Percentiles rank a stretch among this genome's conserved stretches.
phyloP scores from a whole-genome alignment of 2,113 vertebrate species.

The Amazona guildingii region DNA sequence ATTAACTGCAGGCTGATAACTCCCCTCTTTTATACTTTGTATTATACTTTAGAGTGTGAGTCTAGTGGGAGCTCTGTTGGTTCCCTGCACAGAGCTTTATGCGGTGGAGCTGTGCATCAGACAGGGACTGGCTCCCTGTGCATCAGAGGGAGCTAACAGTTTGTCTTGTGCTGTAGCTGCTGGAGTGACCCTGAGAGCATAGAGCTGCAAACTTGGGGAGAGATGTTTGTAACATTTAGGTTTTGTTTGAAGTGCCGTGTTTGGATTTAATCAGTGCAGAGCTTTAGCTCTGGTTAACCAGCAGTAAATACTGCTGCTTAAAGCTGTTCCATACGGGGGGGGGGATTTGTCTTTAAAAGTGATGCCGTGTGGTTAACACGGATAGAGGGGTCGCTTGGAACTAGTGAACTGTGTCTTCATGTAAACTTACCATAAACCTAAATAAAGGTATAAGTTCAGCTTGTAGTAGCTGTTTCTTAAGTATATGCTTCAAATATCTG shows the following conservation, averaged over 20 bases:
- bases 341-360: neutral
- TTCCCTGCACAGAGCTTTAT: neutral
- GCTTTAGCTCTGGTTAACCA: neutral
- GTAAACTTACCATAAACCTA: neutral
- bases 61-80: neutral
- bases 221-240: neutral
- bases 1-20: neutral
- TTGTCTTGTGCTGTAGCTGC: neutral
- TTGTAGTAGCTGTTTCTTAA: neutral
- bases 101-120: neutral
- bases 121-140: neutral
- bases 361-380: neutral
- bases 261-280: neutral
- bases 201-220: neutral
- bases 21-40: neutral
- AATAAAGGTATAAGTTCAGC: neutral
- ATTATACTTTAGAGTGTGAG: neutral
- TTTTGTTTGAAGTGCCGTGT: neutral
- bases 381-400: neutral
- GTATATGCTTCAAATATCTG: neutral
- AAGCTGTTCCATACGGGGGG: neutral
- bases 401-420: neutral
- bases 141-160: neutral
- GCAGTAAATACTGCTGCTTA: neutral
- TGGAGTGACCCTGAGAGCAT: neutral